Evolutionary conservation across 2,888 invertebrate species (phyloP), one percentile per base, ranked within the genome.

Genomic region (Formica aserva): DNA sequence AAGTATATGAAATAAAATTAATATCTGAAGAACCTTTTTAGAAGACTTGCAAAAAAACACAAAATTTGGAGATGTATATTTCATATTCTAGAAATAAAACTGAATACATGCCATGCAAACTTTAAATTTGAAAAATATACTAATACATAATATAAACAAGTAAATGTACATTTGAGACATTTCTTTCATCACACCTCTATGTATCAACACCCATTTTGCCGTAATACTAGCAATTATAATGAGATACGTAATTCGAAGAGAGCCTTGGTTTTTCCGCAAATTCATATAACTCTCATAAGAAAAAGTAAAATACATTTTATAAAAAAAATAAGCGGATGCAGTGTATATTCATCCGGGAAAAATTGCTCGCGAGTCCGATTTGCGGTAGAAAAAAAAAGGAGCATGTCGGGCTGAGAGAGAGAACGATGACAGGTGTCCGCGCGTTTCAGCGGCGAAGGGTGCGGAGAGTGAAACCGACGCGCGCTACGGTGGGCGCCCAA

Each of bases 371-470:
- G 3, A 38, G 5, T 75, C 29, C 32, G 65, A 35, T 60, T 15
- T 8, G 57, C 26, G 22, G 3, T 8, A 8, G 41, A n/a, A 62
- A 66, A n/a, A 67, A 45, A 41, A 69, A 72, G 18, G 32, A 32
- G 38, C 60, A 6, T 62, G 82, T 38, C 65, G 38, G 15, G 41
- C n/a, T n/a, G 66, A 6, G 18, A 41, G 15, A 32, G 26, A 63
- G 45, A 90, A 90, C 86, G 88, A 90, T 93, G 93, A 94, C 93
- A 93, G 93, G 93, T 94, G 93, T 91, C 91, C 87, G 88, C 86
- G 88, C 86, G 88, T 84, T 87, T 85, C 82, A 75, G 84, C 32
- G 72, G 87, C 91, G 88, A 91, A 91, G 91, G 92, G 92, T 90
- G 92, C 89, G 88, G 91, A 91, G 60, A 60, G 89, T 88, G 91